Conservation (phyloP, 2,888 invertebrate species). For the Rhamphomyia laevipes region DNA sequence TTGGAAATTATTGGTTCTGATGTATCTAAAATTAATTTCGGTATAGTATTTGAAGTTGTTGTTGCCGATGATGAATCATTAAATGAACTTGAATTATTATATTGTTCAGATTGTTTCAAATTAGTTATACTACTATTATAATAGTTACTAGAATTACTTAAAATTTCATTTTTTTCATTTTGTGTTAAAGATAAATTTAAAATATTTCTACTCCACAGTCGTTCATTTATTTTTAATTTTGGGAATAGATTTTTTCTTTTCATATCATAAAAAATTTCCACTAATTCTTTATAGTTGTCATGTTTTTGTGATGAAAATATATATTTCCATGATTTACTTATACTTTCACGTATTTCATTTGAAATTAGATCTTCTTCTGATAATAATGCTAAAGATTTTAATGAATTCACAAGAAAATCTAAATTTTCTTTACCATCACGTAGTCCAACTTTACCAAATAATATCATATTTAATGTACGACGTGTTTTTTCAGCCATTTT, state of each 20-base stretch:
- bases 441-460: slow-evolving; percentile 48
- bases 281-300: slow-evolving; percentile 26
- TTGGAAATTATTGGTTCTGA: background rate
- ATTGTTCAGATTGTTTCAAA: slow-evolving; percentile 7
- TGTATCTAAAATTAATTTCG: background rate
- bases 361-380: slow-evolving; percentile 31
- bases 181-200: slow-evolving; percentile 15
- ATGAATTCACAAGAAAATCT: slow-evolving; percentile 35
- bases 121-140: background rate
- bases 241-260: slow-evolving; percentile 24
- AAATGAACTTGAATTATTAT: slow-evolving; percentile 6
- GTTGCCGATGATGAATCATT: slow-evolving; percentile 9
- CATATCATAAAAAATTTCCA: slow-evolving; percentile 23
- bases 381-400: slow-evolving; percentile 27
- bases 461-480: slow-evolving; percentile 44
- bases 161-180: slow-evolving; percentile 18
- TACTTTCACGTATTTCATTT: slow-evolving; percentile 37
- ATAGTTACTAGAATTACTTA: background rate
- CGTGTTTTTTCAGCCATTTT: slow-evolving; percentile 39
- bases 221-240: slow-evolving; percentile 24
- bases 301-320: slow-evolving; percentile 41
- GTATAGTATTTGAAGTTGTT: background rate
- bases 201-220: slow-evolving; percentile 21
- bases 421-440: slow-evolving; percentile 41
- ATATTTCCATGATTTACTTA: slow-evolving; percentile 41